phyloP scores from a whole-genome alignment of 2,113 vertebrate species.

The Poeciliopsis retropinna region DNA sequence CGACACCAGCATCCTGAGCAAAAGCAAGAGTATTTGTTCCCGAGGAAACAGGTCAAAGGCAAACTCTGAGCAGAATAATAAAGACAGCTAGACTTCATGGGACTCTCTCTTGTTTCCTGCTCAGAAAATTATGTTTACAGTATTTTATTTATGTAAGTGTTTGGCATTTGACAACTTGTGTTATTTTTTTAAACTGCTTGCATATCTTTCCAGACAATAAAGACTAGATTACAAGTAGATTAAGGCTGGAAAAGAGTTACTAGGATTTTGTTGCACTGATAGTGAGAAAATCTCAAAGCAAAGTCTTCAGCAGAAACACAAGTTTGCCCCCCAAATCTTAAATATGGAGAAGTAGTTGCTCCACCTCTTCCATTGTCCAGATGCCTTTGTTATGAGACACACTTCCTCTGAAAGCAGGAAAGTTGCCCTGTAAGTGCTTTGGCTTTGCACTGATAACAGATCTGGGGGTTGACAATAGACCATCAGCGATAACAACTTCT shows the following conservation, averaged over 20 bases:
- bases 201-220: background rate
- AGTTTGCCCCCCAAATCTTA: background rate
- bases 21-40: conserved; percentile 57
- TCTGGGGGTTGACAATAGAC: no score
- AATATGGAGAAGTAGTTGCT: background rate
- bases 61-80: conserved; percentile 29
- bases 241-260: background rate
- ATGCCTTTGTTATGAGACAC: background rate
- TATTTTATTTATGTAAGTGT: background rate
- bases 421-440: no score
- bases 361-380: background rate
- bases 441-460: no score
- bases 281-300: no score
- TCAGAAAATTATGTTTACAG: background rate
- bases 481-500: background rate
- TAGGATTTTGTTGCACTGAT: background rate
- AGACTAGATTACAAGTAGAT: background rate
- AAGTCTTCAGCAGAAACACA: background rate
- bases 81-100: conserved; percentile 10
- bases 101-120: no score
- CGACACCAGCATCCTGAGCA: conserved; percentile 72
- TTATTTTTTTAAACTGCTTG: background rate
- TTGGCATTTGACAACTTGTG: background rate
- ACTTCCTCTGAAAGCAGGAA: background rate
- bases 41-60: conserved; percentile 39